A percentile compares a stretch with the other conserved stretches of the same genome.
Conservation (phyloP, 1,140 invertebrate species). For the Polypedilum vanderplanki region DNA sequence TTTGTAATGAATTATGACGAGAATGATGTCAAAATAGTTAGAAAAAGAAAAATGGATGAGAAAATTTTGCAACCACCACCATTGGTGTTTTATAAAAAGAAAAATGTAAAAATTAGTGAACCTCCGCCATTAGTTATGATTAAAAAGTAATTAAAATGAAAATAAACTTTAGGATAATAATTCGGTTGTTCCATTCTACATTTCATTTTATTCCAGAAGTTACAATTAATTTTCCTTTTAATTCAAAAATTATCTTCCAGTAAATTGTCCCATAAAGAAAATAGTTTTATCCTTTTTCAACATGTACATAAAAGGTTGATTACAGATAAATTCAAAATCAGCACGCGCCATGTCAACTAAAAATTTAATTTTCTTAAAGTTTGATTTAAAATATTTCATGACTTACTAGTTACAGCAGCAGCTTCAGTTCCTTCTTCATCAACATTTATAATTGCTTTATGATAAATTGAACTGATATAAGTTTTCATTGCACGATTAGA, state of each 20-base stretch:
- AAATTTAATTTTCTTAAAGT: not conserved
- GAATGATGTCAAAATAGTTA: not conserved
- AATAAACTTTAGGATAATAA: not conserved
- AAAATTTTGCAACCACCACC: slow-evolving; percentile 30
- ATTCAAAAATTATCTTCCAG: not conserved
- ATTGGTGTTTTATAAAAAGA: slow-evolving; percentile 30
- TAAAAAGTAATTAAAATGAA: not conserved
- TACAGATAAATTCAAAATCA: not conserved
- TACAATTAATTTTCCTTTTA: no score
- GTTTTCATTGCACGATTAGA: slow-evolving; percentile 37
- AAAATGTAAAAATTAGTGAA: not conserved
- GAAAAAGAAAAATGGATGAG: not conserved
- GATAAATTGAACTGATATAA: slow-evolving; percentile 48
- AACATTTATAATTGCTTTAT: slow-evolving; percentile 55
- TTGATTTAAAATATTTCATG: slow-evolving; percentile 3
- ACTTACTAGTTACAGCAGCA: slow-evolving; percentile 47
- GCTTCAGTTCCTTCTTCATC: slow-evolving; percentile 59
- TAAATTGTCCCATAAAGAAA: not conserved
- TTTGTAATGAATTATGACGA: slow-evolving; percentile 9
- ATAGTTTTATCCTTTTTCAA: not conserved
- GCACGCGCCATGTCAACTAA: not conserved
- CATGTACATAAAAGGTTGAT: not conserved
- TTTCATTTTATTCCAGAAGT: not conserved
- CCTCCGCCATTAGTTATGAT: slow-evolving; percentile 31
- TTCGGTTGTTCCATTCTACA: no score